These are phyloP conservation scores for Anorthoa munda DNA, from an alignment of 2,888 invertebrate species.

Conservation along the genomic window DNA sequence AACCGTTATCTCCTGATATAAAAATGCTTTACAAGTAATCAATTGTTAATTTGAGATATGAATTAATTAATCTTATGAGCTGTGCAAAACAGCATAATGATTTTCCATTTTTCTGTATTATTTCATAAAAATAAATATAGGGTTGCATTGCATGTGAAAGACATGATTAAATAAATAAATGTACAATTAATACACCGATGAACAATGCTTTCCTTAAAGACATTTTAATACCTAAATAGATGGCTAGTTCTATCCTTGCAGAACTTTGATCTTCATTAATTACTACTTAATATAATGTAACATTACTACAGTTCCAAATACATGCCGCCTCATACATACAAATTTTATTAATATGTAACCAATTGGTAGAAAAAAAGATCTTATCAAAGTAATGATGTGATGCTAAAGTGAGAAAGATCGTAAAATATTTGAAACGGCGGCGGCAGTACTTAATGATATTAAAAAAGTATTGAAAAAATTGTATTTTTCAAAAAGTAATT, in stretches of 20 bases:
- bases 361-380: not conserved
- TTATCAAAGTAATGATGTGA: conserved; percentile 15
- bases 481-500: not conserved
- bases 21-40: conserved; percentile 25
- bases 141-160: conserved; percentile 1
- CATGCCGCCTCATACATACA: not conserved
- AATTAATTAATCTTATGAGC: conserved; percentile 40
- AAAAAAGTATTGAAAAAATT: not conserved
- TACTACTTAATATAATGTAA: conserved; percentile 4
- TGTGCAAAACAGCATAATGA: not conserved
- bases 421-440: not conserved
- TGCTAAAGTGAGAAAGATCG: conserved; percentile 14
- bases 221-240: conserved; percentile 11
- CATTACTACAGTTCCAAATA: not conserved
- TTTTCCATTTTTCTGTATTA: not conserved
- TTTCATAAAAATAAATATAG: conserved; percentile 2
- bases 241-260: conserved; percentile 8
- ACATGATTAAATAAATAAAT: not conserved
- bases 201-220: not conserved
- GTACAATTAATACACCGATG: not conserved
- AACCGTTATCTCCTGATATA: conserved; percentile 24
- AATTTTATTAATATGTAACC: not conserved
- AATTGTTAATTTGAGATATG: conserved; percentile 31
- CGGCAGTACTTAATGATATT: not conserved
- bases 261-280: conserved; percentile 1